A percentile compares a stretch with the other conserved stretches of the same genome.
Evolutionary conservation across 2,888 invertebrate genomes (phyloP).

Genomic region (Polymixis flavicincta): DNA sequence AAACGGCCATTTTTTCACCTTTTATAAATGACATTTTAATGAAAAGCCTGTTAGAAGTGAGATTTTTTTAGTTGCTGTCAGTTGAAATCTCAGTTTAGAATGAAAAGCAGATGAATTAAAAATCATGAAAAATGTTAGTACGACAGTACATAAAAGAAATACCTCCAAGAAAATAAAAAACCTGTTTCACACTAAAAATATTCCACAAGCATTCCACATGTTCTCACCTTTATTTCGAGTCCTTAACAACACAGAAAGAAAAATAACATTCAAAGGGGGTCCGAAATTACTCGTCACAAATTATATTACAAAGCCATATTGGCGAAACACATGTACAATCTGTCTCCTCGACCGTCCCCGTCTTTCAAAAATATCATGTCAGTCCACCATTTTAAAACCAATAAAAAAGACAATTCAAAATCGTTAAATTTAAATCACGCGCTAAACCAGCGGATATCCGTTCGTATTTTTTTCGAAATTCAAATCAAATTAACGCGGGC

Average conservation of each 20-base stretch:
- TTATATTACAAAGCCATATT: constrained; percentile 82
- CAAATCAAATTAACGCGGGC: constrained; percentile 65
- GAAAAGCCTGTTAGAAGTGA: background rate
- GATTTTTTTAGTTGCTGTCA: background rate
- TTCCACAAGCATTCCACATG: constrained; percentile 48
- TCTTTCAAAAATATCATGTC: constrained; percentile 76
- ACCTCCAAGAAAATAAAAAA: constrained; percentile 43
- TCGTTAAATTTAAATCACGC: constrained; percentile 44
- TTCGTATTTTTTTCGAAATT: constrained; percentile 59
- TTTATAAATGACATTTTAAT: background rate
- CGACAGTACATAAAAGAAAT: constrained; percentile 26
- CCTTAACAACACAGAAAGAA: constrained; percentile 68
- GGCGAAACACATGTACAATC: constrained; percentile 82
- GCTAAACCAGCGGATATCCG: constrained; percentile 41
- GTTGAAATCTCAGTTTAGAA: background rate
- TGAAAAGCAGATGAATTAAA: constrained; percentile 10
- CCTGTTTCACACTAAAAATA: constrained; percentile 38
- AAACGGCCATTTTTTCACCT: background rate
- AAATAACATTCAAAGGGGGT: constrained; percentile 67
- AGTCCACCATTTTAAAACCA: constrained; percentile 79
- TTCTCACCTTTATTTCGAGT: constrained; percentile 81
- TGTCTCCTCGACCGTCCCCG: constrained; percentile 75
- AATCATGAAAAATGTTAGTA: background rate
- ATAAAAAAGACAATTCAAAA: constrained; percentile 21
- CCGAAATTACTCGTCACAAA: constrained; percentile 69